Conservation (phyloP, 2,888 invertebrate species). For the Escarpia spicata region DNA sequence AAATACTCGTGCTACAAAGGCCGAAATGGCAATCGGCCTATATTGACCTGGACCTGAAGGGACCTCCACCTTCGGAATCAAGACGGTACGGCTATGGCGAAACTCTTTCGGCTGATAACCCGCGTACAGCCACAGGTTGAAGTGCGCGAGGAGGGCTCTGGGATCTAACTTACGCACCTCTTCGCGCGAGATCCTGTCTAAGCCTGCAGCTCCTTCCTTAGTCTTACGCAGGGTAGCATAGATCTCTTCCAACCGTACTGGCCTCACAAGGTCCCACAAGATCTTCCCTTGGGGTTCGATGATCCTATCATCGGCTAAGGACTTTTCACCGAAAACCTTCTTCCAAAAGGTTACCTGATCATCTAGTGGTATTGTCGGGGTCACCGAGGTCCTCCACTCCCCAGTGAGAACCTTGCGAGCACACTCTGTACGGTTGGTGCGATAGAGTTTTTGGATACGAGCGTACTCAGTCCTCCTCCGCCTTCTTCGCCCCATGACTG, state of each 20-base stretch:
- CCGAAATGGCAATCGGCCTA: not conserved
- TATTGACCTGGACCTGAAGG: not conserved
- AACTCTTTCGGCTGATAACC: not conserved
- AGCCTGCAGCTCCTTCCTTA: no score
- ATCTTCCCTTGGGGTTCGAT: not conserved
- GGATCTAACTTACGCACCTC: not conserved
- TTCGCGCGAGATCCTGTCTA: no score
- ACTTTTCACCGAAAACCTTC: not conserved
- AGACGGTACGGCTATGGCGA: not conserved
- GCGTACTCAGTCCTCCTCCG: conserved; percentile 12
- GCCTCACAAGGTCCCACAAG: no score
- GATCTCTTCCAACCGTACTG: no score
- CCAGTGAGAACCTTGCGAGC: not conserved
- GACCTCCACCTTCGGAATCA: not conserved
- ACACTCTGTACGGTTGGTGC: not conserved
- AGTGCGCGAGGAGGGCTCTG: not conserved
- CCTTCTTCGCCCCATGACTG: not conserved
- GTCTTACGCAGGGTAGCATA: no score
- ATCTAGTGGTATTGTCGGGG: not conserved
- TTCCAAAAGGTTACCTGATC: not conserved
- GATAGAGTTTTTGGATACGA: not conserved
- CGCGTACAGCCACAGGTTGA: not conserved
- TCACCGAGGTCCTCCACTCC: no score
- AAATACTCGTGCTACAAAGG: not conserved
- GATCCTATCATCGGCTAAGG: not conserved